Evolutionary conservation across 2,888 invertebrate species (phyloP).

Genomic region (Tinea trinotella): DNA sequence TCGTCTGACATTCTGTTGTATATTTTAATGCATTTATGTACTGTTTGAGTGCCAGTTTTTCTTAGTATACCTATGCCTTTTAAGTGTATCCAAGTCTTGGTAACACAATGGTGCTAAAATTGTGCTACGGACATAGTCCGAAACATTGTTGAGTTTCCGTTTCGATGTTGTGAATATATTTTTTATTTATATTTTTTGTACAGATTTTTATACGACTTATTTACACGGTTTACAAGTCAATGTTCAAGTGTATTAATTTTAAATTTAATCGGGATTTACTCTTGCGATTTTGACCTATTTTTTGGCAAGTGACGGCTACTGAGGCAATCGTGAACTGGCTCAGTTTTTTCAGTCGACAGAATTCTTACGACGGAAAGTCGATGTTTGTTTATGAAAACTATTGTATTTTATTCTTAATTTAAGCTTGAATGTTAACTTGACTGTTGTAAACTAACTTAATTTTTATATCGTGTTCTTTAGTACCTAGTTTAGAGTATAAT

Average conservation of each 20-base stretch:
- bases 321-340: no score
- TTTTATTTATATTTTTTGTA: conserved; percentile 51
- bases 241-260: background rate
- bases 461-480: conserved; percentile 31
- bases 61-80: no score
- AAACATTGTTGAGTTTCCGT: conserved; percentile 36
- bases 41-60: no score
- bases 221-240: background rate
- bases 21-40: no score
- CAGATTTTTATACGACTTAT: conserved; percentile 33
- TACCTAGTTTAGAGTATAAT: conserved; percentile 46
- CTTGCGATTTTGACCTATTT: background rate
- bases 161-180: conserved; percentile 55
- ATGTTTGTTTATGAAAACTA: no score
- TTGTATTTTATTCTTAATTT: no score
- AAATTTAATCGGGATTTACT: background rate
- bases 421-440: background rate
- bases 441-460: background rate
- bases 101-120: conserved; percentile 57
- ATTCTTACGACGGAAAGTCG: no score
- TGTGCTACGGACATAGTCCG: conserved; percentile 64
- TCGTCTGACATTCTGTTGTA: no score
- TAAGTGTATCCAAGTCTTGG: background rate
- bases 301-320: no score
- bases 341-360: no score